Base-by-base conservation (phyloP, 1,140 invertebrate genomes). In the Acromyrmex echinatior region DNA sequence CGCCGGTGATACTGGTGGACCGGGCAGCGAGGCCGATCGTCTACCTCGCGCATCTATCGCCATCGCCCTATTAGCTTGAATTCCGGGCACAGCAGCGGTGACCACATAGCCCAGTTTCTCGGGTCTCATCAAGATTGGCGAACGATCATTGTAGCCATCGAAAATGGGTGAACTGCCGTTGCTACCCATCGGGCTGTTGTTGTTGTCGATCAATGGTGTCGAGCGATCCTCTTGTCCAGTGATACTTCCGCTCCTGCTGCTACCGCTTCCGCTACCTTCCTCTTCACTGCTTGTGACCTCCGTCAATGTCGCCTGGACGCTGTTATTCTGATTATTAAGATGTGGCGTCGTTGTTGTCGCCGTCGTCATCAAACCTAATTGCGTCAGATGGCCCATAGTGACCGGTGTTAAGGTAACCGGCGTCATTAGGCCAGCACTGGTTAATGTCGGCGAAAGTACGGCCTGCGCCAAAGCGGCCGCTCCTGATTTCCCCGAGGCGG, bases 401-500 rank as follows among this genome's bases (percentile, higher is more conserved):
- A 96, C 96, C 0, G 96, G 96, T 0, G 96, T 96, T 3, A 96
- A 92, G 0, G 96, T 96, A 76, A 97, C 92, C 71, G 97, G 96
- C 0, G 96, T 96, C 0, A 96, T 96, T 10, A 97, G 89, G 3
- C 96, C 96, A 18, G 96, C 95, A 14, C 94, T 93, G 45, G 95
- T 95, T 14, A 97, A 89, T 0, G 95, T 95, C 1, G 97, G 97
- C 0, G 97, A 96, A 0, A 97, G 93, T 2, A 97, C 97, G 0
- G 97, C 97, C 90, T 97, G 97, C 0, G 97, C 97, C 60, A 98
- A 92, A 0, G 97, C 97, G 0, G 97, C 96, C 0, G 97, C 97
- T 1, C 97, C 96, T 0, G 97, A 96, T 88, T 97, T 97, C 0
- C 97, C 97, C 1, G 97, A 96, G 87, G 97, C 96, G 21, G 97